Evolutionary conservation across 2,113 vertebrate genomes (phyloP), one percentile per base, ranked within the genome.

Genomic region (Ovis canadensis): DNA sequence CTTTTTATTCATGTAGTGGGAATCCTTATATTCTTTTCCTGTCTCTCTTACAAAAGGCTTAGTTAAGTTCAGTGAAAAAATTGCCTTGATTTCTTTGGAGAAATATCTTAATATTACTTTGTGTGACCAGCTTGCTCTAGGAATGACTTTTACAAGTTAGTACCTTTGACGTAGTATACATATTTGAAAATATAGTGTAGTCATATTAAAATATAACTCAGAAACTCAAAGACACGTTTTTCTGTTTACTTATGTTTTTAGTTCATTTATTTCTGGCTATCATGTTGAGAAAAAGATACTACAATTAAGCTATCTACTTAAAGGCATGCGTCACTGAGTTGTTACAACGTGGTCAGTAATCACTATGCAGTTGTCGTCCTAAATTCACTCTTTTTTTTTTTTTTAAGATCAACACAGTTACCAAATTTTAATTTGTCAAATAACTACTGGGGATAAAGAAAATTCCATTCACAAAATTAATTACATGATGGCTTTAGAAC

Each of bases 371-470:
- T 48, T 84, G 29, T 83, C 27, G 50, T 96, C 12, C 29, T 95
- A 62, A 93, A 93, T 93, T 97, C 74, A 85, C 33, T 86, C 29
- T 54, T 81, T 94, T 84, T n/a, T 67, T 88, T n/a, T 85, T 33
- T 54, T 27, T 45, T 7, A 29, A 55, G 71, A 40, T 88, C n/a
- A 94, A 11, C 77, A 43, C 25, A 85, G n/a, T 91, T 91, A 78
- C 59, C n/a, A 94, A 88, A 59, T 94, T 90, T 88, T 71, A 96
- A 91, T 91, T 97, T 88, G 7, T n/a, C 78, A 96, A 55, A 94
- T 88, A 83, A 88, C n/a, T 88, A 29, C 27, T 59, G 16, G 40
- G 7, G 4, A 27, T 82, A 94, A 86, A 92, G 43, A 45, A 94
- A 94, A 94, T 95, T 85, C 74, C 48, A 91, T 86, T 96, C 59